Evolutionary conservation across 2,113 vertebrate species (phyloP), one percentile per base, ranked within the genome.

Genomic region (Eubucco bourcierii): DNA sequence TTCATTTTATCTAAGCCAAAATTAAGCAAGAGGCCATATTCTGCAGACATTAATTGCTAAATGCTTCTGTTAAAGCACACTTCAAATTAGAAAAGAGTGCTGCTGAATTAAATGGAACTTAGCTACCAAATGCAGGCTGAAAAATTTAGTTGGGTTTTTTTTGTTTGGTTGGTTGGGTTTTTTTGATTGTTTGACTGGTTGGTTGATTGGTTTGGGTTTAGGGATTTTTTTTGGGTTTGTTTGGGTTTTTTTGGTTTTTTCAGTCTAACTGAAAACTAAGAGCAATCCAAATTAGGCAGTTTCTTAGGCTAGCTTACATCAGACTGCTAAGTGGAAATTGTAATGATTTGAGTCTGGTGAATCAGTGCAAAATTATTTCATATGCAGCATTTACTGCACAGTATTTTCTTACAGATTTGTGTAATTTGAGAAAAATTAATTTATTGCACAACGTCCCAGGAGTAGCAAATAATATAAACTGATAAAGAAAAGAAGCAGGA

Each of bases 401-500:
- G 21, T 72, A 29, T 88, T 87, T 93, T 73, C 70, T 72, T 78
- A 78, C 23, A 68, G 10, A 46, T 83, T 55, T 53, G 2, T 59
- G 31, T 41, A 37, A 80, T 84, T 75, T 24, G 55, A 93, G 55
- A 53, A 86, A 81, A 86, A 81, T 21, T 75, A 61, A 72, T 77
- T 44, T 56, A 10, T 67, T 88, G 31, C 23, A 28, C 8, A 24
- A 68, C 11, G 50, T 80, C 33, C 47, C 31, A 64, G 17, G 31
- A 88, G 14, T 16, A 85, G 53, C 24, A 24, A 76, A 33, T 46
- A 74, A 53, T 63, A 46, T 52, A 72, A 68, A 67, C 6, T 16
- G 5, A 53, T 80, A 74, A 84, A 89, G 72, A 66, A 90, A 66
- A 39, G 33, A 37, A 12, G 12, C 19, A 34, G 23, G 19, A 31